phyloP scores from a whole-genome alignment of 2,888 invertebrate genomes.

The Melipona beecheii region DNA sequence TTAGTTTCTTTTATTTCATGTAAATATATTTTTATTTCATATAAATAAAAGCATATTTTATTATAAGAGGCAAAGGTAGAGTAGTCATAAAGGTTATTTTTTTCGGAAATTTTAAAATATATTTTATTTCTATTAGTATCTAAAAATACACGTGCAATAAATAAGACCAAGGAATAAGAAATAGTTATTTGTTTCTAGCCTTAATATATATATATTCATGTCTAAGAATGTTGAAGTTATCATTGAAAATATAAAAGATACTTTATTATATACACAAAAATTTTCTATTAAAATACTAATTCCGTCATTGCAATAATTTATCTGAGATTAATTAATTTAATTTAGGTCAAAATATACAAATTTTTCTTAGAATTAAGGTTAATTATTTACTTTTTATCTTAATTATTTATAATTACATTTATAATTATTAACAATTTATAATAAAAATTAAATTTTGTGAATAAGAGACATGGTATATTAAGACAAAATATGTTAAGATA shows the following conservation, averaged over 20 bases:
- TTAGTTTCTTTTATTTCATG: too few species aligned
- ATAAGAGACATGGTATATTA: not conserved
- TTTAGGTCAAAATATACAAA: too few species aligned
- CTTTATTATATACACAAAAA: not conserved
- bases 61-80: not conserved
- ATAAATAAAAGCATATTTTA: too few species aligned
- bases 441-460: not conserved
- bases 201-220: not conserved
- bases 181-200: not conserved
- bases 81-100: not conserved
- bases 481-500: not conserved
- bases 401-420: too few species aligned
- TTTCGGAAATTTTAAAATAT: not conserved
- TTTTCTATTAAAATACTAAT: not conserved
- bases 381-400: too few species aligned
- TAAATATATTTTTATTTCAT: too few species aligned
- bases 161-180: not conserved
- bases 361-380: too few species aligned
- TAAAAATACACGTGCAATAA: not conserved
- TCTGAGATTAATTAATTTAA: too few species aligned
- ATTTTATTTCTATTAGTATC: not conserved
- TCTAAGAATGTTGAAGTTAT: not conserved
- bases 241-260: not conserved
- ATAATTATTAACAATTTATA: not conserved
- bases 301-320: not conserved